Conservation (phyloP, 2,888 invertebrate genomes). For the Cheilosia pagana region DNA sequence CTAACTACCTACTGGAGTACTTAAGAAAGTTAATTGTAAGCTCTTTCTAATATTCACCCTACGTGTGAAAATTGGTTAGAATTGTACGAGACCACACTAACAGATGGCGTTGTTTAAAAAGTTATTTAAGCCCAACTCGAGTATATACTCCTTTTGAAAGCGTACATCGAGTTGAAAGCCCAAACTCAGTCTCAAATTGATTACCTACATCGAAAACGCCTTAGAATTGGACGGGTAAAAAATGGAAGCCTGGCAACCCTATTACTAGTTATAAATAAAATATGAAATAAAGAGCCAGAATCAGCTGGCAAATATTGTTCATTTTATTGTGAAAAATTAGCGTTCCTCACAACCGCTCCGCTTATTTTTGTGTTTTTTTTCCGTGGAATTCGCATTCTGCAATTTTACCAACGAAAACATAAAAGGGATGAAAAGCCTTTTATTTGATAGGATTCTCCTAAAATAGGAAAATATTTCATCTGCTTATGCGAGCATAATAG, state of each 20-base stretch:
- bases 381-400: neutral
- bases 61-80: too few relatives aligned
- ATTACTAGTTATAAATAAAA: too few relatives aligned
- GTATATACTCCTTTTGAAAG: too few relatives aligned
- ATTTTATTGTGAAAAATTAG: slow-evolving; percentile 53
- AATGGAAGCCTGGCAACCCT: too few relatives aligned
- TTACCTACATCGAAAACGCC: too few relatives aligned
- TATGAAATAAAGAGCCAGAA: neutral
- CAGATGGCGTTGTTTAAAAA: too few relatives aligned
- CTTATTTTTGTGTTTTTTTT: neutral
- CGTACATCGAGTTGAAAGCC: neutral
- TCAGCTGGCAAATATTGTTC: slow-evolving; percentile 22
- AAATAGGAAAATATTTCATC: slow-evolving; percentile 50
- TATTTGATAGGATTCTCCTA: slow-evolving; percentile 58
- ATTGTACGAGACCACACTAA: too few relatives aligned
- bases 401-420: slow-evolving; percentile 9
- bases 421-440: slow-evolving; percentile 48
- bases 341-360: slow-evolving; percentile 18
- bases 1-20: too few relatives aligned
- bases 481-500: slow-evolving; percentile 56
- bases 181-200: neutral
- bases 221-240: too few relatives aligned
- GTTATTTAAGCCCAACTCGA: too few relatives aligned
- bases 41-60: too few relatives aligned
- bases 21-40: too few relatives aligned